Evolutionary conservation across 2,113 vertebrate genomes (phyloP).

Genomic region (Oxyruncus cristatus): DNA sequence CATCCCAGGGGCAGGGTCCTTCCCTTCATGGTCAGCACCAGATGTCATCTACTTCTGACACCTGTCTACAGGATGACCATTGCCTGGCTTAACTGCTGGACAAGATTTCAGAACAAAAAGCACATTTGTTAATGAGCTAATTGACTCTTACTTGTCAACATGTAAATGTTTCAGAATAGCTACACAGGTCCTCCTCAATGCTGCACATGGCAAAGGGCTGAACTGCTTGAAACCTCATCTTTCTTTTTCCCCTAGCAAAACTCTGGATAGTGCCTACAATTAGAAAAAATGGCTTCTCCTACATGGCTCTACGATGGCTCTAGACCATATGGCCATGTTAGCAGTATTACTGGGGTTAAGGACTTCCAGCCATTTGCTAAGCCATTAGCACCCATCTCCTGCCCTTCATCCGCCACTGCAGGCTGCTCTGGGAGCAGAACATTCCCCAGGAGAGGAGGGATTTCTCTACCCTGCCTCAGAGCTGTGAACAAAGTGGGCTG

Average conservation of each 20-base stretch:
- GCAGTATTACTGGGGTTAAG: background rate
- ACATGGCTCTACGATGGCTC: background rate
- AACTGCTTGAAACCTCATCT: background rate
- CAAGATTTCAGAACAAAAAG: background rate
- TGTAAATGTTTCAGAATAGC: background rate
- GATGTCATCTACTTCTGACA: background rate
- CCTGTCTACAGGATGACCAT: background rate
- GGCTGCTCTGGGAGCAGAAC: background rate
- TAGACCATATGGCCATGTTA: background rate
- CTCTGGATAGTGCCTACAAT: background rate
- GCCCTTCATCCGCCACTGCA: background rate
- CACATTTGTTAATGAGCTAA: background rate
- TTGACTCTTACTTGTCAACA: background rate
- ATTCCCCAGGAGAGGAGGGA: background rate
- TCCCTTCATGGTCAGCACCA: background rate
- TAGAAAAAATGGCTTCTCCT: background rate
- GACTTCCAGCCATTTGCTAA: background rate
- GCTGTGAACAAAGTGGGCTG: background rate
- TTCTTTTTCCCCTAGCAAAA: background rate
- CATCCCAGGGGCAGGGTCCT: fast-evolving
- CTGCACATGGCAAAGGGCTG: background rate
- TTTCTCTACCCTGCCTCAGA: background rate
- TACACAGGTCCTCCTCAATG: background rate
- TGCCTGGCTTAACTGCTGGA: background rate
- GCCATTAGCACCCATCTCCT: background rate